Evolutionary conservation across 1,140 invertebrate genomes (phyloP).

Genomic region (Camponotus vicinus): DNA sequence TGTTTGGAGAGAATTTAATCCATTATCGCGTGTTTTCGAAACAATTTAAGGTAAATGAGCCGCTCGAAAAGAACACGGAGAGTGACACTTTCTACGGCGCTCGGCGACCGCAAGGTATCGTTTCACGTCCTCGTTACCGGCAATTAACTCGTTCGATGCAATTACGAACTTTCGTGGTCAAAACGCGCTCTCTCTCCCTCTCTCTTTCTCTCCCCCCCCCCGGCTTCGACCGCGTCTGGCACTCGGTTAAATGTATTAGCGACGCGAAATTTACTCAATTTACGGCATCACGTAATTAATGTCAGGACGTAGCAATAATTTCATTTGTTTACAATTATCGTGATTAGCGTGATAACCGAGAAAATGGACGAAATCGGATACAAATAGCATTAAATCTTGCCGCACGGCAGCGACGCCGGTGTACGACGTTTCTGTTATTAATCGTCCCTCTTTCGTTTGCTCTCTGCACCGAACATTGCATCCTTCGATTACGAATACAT

Average conservation of each 20-base stretch:
- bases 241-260: constrained; percentile 72
- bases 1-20: constrained; percentile 27
- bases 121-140: constrained; percentile 68
- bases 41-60: constrained; percentile 24
- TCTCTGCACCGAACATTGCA: too few species aligned
- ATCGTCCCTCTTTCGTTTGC: neutral
- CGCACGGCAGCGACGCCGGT: neutral
- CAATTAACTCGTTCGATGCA: constrained; percentile 72
- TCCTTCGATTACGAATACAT: neutral
- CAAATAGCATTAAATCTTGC: constrained; percentile 36
- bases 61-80: constrained; percentile 27
- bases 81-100: constrained; percentile 33
- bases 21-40: constrained; percentile 35
- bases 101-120: constrained; percentile 69
- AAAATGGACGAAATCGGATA: constrained; percentile 24
- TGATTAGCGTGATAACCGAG: constrained; percentile 50
- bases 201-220: constrained; percentile 1
- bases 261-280: constrained; percentile 70
- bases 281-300: constrained; percentile 70
- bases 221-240: constrained; percentile 67
- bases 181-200: constrained; percentile 49
- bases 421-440: neutral
- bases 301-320: constrained; percentile 73
- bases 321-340: constrained; percentile 71
- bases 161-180: constrained; percentile 75